Evolutionary conservation across 1,140 invertebrate species (phyloP), one percentile per base, ranked within the genome.

Genomic region (Potamilus streckersoni): DNA sequence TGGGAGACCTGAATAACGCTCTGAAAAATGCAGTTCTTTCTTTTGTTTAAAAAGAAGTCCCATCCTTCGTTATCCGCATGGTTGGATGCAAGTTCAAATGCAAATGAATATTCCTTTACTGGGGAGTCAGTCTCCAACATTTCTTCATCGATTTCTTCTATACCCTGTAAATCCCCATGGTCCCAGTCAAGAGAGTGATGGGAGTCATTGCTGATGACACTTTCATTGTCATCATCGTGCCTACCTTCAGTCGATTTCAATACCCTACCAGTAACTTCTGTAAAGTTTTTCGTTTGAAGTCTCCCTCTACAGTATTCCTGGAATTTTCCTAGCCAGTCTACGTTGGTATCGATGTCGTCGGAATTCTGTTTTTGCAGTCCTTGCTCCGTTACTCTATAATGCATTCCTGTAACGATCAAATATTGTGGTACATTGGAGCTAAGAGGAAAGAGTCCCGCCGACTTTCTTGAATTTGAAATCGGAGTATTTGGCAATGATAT

Each of bases 271-370:
- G 60, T 85, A 70, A 74, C 79, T 80, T 60, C 76, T 78, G 23
- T 81, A 71, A 84, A 69, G 69, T 87, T 85, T 63, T 83, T 86
- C 60, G 79, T 84, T 69, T 82, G 80, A 38, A 88, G 73, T 58
- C 86, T 71, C 38, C 82, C 82, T 61, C 83, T 83, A 64, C 86
- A 88, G 65, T 88, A 88, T 38, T 81, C 64, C 72, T 82, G 76
- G 66, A 88, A 85, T 70, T 86, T 84, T 38, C 81, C 79, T 19
- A 88, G 78, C 86, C 86, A 88, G 73, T 85, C 82, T 31, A 83
- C 62, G 17, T 78, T 74, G n/a, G 78, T 72, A 66, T 79, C 71
- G 19, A 73, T 77, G 58, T 82, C 80, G 72, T 83, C 80, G 1
- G 74, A 74, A 63, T 75, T 82, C 49, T 80, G 79, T 65, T 74